These are phyloP conservation scores for Rafetus swinhoei DNA, from an alignment of 2,113 vertebrate species.

Conservation along the genomic window DNA sequence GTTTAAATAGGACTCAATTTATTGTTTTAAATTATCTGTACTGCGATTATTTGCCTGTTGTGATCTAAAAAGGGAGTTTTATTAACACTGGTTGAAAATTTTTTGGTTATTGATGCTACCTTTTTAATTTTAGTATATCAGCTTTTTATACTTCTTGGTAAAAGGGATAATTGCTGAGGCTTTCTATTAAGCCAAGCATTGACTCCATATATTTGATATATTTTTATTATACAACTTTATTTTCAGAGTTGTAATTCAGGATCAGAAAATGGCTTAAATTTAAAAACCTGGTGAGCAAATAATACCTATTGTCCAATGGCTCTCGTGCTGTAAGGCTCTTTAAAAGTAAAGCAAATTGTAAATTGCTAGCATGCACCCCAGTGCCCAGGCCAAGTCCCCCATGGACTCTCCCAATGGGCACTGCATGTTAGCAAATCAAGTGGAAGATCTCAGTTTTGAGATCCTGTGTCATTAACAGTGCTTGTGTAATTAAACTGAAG, in stretches of 20 bases:
- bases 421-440: not conserved
- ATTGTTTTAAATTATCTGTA: constrained; percentile 66
- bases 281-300: not conserved
- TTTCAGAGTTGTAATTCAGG: constrained; percentile 47
- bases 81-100: constrained; percentile 71
- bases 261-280: not conserved
- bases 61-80: constrained; percentile 74
- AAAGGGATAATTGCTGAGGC: constrained; percentile 69
- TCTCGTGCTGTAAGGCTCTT: not conserved
- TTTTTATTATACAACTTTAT: constrained; percentile 4
- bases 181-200: constrained; percentile 28
- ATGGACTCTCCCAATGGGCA: not conserved
- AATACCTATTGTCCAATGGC: not conserved
- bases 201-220: constrained; percentile 28
- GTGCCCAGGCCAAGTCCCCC: not conserved
- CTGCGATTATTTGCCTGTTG: constrained; percentile 67
- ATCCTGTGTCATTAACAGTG: not conserved
- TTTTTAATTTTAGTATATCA: constrained; percentile 63
- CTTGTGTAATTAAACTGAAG: too few species aligned
- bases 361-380: not conserved
- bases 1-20: constrained; percentile 64
- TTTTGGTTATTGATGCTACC: constrained; percentile 68
- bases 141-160: constrained; percentile 68
- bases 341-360: constrained; percentile 14
- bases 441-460: not conserved